Evolutionary conservation across 2,797 vertebrate species (phyloP).

Genomic region (Melanotaenia parkinsoni): DNA sequence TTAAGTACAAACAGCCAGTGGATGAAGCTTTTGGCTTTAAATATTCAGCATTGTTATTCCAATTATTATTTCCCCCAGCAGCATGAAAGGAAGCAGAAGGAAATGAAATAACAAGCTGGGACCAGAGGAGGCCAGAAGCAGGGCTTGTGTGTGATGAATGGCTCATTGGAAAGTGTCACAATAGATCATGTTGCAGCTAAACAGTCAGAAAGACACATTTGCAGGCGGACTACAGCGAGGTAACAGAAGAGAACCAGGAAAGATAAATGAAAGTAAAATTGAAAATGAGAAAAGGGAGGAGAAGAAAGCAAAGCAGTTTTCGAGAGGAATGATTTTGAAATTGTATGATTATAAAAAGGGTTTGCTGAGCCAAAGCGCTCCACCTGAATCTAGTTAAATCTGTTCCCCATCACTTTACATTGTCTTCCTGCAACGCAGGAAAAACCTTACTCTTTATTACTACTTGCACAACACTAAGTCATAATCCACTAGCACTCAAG

Average conservation of each 20-base stretch:
- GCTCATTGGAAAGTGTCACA: conserved; percentile 71
- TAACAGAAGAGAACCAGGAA: conserved; percentile 43
- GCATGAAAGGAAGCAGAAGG: conserved; percentile 49
- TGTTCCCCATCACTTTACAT: conserved; percentile 20
- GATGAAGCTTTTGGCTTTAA: conserved; percentile 64
- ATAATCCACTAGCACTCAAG: background rate
- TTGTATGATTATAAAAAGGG: conserved; percentile 34
- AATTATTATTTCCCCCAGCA: conserved; percentile 59
- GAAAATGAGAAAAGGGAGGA: conserved; percentile 31
- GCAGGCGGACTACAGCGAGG: conserved; percentile 53
- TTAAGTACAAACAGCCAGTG: conserved; percentile 53
- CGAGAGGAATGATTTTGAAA: conserved; percentile 29
- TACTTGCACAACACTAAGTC: conserved; percentile 3
- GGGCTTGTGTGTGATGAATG: conserved; percentile 49
- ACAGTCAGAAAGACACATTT: conserved; percentile 61
- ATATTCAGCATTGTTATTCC: conserved; percentile 62
- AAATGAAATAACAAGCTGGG: conserved; percentile 61
- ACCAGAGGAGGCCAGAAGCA: conserved; percentile 31
- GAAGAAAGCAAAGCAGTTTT: conserved; percentile 22
- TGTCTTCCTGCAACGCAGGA: conserved; percentile 5
- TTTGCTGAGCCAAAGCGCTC: conserved; percentile 17
- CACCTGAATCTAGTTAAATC: conserved; percentile 25
- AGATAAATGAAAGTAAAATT: conserved; percentile 53
- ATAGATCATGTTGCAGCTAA: conserved; percentile 61
- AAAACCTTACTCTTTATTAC: conserved; percentile 13